Evolutionary conservation across 1,140 invertebrate species (phyloP).

Genomic region (Pachypsylla venusta): DNA sequence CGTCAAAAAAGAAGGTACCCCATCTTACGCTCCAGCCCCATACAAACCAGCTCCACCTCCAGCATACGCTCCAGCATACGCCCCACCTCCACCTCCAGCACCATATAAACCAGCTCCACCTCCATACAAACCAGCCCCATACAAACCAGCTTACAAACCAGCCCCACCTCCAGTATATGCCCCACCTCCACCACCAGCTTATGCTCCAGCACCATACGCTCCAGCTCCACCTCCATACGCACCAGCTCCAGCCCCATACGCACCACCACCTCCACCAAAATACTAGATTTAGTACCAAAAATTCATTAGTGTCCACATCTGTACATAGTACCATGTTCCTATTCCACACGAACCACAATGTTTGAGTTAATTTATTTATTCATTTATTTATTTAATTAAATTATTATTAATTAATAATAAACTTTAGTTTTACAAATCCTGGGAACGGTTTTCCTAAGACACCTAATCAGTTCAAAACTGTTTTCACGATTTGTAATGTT

Average conservation of each 20-base stretch:
- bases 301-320: constrained; percentile 1
- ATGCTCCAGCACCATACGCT: constrained; percentile 5
- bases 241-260: background rate
- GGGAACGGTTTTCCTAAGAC: background rate
- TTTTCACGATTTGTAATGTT: constrained; percentile 5
- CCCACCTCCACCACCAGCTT: constrained; percentile 6
- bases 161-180: background rate
- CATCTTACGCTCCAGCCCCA: constrained; percentile 6
- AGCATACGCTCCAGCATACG: constrained; percentile 11
- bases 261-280: background rate
- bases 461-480: background rate
- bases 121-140: too few species aligned
- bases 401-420: background rate
- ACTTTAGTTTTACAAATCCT: background rate
- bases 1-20: constrained; percentile 35
- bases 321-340: constrained; percentile 3
- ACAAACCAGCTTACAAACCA: too few species aligned
- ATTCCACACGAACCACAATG: too few species aligned
- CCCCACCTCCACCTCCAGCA: background rate
- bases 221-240: background rate
- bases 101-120: constrained; percentile 2
- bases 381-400: constrained; percentile 3
- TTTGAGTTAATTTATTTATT: constrained; percentile 2
- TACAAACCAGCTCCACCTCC: constrained; percentile 6
- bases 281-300: background rate